These are phyloP conservation scores for Tinamus major DNA, from an alignment of 2,797 vertebrate genomes.

Conservation along the genomic window DNA sequence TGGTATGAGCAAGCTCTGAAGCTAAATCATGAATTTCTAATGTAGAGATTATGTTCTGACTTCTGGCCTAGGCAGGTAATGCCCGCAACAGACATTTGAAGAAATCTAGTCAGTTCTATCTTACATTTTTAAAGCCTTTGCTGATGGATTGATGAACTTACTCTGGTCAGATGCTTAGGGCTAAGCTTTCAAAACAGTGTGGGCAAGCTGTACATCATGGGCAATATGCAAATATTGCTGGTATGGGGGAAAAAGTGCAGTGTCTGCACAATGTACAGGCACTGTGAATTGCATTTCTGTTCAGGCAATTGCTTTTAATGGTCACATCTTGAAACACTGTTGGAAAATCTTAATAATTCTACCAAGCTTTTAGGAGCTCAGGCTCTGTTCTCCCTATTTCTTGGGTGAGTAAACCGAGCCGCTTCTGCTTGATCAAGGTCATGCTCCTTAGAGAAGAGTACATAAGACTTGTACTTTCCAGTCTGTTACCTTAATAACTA, in stretches of 20 bases:
- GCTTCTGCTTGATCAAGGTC: neutral
- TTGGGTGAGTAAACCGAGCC: neutral
- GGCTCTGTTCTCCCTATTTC: neutral
- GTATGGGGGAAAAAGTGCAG: neutral
- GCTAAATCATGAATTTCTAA: neutral
- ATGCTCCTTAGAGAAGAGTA: neutral
- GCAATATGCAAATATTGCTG: neutral
- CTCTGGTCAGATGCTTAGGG: neutral
- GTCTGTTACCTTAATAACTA: neutral
- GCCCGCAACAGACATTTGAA: neutral
- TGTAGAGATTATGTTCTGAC: neutral
- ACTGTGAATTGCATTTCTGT: neutral
- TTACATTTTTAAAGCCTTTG: neutral
- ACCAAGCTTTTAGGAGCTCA: neutral
- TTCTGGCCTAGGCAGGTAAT: neutral
- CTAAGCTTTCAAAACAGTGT: neutral
- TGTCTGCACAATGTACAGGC: neutral
- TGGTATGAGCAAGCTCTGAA: neutral
- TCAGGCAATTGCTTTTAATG: neutral
- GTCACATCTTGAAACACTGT: neutral
- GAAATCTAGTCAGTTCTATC: neutral
- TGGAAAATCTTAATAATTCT: neutral
- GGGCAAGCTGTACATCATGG: neutral
- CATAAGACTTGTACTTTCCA: neutral
- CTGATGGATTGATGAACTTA: neutral